Conservation (phyloP, 2,113 vertebrate genomes). For the Lonchura striata region DNA sequence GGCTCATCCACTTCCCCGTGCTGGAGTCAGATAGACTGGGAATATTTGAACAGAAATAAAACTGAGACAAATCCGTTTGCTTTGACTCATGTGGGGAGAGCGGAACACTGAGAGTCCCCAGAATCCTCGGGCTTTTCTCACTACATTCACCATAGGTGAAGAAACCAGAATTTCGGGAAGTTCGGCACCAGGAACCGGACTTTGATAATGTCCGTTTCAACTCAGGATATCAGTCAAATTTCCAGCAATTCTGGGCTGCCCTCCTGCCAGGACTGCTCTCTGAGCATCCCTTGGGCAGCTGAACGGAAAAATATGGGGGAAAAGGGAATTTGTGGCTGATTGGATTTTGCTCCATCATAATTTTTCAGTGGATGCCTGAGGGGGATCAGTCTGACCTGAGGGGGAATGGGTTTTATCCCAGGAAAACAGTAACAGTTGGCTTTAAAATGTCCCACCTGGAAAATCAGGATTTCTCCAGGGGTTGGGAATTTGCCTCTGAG, state of each 20-base stretch:
- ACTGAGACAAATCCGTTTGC: neutral
- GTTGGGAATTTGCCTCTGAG: neutral
- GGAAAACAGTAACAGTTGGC: neutral
- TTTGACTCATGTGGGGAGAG: slow-evolving; percentile 66
- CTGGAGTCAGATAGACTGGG: rapidly evolving
- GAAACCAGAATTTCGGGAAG: neutral
- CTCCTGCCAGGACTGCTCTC: neutral
- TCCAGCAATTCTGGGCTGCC: neutral
- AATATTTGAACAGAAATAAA: neutral
- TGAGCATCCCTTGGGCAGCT: neutral
- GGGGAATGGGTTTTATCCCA: rapidly evolving
- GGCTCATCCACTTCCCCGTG: neutral
- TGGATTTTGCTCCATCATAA: neutral
- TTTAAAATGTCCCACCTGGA: neutral
- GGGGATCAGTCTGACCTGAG: neutral
- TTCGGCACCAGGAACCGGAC: neutral
- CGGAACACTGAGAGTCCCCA: slow-evolving; percentile 4
- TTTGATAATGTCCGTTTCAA: neutral
- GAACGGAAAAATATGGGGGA: rapidly evolving
- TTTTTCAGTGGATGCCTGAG: rapidly evolving
- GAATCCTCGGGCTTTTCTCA: neutral
- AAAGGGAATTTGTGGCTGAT: neutral
- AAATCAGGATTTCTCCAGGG: neutral
- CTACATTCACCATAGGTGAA: neutral
- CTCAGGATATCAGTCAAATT: neutral